Base-by-base conservation (phyloP, 2,888 invertebrate species). In the Tetheella fluctuosa region DNA sequence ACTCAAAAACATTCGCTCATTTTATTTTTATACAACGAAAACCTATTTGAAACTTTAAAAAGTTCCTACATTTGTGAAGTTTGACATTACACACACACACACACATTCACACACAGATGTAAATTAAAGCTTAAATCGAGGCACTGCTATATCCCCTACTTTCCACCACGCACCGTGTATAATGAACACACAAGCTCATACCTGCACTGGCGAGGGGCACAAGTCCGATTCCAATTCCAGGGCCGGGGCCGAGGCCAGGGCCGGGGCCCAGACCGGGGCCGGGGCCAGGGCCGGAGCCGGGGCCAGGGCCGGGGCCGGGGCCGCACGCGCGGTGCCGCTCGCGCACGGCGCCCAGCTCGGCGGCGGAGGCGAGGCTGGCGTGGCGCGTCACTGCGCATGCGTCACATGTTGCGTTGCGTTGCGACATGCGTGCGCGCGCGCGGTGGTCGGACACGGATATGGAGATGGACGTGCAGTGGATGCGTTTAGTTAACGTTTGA, bases 341-440 rank as follows among this genome's bases (percentile, higher is more conserved):
- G 59, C 86, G 79, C 68, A 17, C 20, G 17, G 84, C 83, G 73
- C 78, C 72, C 77, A 88, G 80, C 83, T 91, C 90, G 69, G 79
- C 79, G 67, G 88, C 84, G 67, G 87, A 81, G 70, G 89, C 86
- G 70, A 89, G 85, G 83, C 91, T 91, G 74, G 89, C 86, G 87
- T 89, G 91, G 73, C 91, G 88, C 83, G 84, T 84, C 91, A 90
- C 92, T 90, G 92, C 88, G 88, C 91, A 90, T 89, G 90, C 91
- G 79, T 70, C 71, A 74, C 76, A 74, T 73, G 76, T 39, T 39
- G 39, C 39, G 39, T 39, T 69, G 69, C 64, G 71, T 73, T 74
- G 76, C 68, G 70, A 69, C 63, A 65, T 63, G 66, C 64, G 65
- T 64, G 65, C 59, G 65, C 62, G 70, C 64, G 64, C 73, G 72